Evolutionary conservation across 2,888 invertebrate genomes (phyloP), one percentile per base, ranked within the genome.

Genomic region (Octodonta nipae): DNA sequence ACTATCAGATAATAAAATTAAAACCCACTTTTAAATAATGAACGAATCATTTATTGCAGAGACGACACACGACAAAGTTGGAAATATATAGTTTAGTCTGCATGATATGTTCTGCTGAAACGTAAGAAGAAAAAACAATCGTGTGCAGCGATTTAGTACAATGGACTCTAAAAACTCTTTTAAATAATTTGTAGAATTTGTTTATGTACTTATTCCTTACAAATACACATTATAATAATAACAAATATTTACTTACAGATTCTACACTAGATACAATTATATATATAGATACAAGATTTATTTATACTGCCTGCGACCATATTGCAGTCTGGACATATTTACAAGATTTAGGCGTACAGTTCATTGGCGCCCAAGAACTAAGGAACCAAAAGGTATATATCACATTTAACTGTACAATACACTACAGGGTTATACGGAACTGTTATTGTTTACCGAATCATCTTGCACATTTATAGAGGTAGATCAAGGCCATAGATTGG

Each of bases 11-110:
- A 22, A n/a, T 3, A 11, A 37, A 47, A 47, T 45, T 43, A 35
- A 40, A 28, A n/a, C 11, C n/a, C 22, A 15, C 8, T 17, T 28
- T 26, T 26, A 53, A 58, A 56, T 60, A 62, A 60, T 59, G 58
- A 61, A 60, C 58, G 58, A 60, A 55, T 60, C 57, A 56, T 52
- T 59, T 62, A 61, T 62, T 61, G 62, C 61, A 61, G 55, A 54
- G 40, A 54, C 55, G 56, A 60, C 61, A 61, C 60, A 61, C 58
- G 56, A 56, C 47, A 47, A 43, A 49, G 50, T 46, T 47, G 47
- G 45, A 47, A 46, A 47, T 50, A 52, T 47, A 47, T 47, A 44
- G 35, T 32, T 35, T 32, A 16, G 22, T 25, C 36, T 46, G 45
- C 33, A 43, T 50, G 52, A 53, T 54, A 54, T 54, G 52, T 53